Percentiles rank a stretch among this genome's conserved stretches.
These are phyloP conservation scores for Proisotoma minuta DNA, from an alignment of 2,888 invertebrate genomes.

Conservation along the genomic window DNA sequence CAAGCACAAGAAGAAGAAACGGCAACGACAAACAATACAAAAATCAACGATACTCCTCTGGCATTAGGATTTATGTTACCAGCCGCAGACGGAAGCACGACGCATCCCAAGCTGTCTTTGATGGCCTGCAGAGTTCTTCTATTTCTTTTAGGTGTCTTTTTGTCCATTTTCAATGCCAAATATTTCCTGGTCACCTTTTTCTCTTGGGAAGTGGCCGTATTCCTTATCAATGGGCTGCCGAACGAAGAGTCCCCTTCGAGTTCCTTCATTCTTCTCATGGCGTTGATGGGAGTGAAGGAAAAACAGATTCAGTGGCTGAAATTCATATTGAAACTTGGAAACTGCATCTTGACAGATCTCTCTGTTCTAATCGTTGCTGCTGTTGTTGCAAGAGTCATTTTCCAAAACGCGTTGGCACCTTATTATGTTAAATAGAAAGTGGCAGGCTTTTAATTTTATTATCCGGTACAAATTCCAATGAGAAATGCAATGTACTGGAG, in stretches of 20 bases:
- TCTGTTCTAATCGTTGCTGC: slow-evolving; percentile 19
- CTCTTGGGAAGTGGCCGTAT: slow-evolving; percentile 25
- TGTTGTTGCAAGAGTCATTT: slow-evolving; percentile 11
- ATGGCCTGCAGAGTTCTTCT: slow-evolving; percentile 14
- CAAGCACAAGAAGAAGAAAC: no score
- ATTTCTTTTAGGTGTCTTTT: slow-evolving; percentile 12
- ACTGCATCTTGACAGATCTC: slow-evolving; percentile 20
- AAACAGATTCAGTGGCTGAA: slow-evolving; percentile 11
- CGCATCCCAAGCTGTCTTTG: slow-evolving; percentile 10
- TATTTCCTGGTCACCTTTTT: slow-evolving; percentile 25
- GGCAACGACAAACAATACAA: neutral
- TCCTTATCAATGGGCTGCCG: slow-evolving; percentile 21
- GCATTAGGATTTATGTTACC: neutral
- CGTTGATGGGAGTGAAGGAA: slow-evolving; percentile 20
- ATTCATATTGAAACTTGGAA: slow-evolving; percentile 14
- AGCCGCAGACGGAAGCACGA: slow-evolving; percentile 6
- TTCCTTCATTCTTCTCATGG: slow-evolving; percentile 13
- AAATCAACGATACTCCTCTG: neutral
- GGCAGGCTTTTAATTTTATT: no score
- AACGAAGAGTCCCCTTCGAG: slow-evolving; percentile 14
- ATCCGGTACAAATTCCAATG: no score
- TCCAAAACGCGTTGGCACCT: no score
- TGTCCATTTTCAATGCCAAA: slow-evolving; percentile 17
- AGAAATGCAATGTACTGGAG: no score
- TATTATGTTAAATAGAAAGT: no score